Conservation (phyloP, 2,888 invertebrate species). For the Hanleya hanleyi region DNA sequence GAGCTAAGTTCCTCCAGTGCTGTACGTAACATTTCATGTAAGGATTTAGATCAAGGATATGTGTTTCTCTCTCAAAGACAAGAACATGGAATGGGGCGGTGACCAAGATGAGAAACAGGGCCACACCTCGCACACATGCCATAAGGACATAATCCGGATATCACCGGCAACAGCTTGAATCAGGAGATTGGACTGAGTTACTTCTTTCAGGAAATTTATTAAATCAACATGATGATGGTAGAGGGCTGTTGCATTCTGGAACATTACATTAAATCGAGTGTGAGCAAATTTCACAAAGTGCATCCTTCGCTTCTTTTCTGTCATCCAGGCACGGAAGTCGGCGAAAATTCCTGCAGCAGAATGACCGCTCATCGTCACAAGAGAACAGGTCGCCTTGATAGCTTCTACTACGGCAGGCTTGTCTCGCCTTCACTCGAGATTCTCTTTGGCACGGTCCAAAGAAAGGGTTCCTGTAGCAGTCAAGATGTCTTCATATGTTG, state of each 20-base stretch:
- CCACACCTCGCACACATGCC: not conserved
- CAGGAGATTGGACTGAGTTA: not conserved
- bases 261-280: not conserved
- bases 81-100: not conserved
- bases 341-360: not conserved
- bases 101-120: not conserved
- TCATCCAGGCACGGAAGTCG: not conserved
- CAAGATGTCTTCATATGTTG: not conserved
- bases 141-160: not conserved
- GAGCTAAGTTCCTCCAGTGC: not conserved
- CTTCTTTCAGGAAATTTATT: not conserved
- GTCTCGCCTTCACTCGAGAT: not conserved
- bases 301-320: not conserved
- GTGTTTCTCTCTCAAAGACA: not conserved
- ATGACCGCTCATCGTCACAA: not conserved
- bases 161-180: not conserved
- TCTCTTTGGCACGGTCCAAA: not conserved
- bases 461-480: not conserved
- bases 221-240: not conserved
- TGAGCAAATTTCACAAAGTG: constrained; percentile 1
- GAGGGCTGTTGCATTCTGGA: not conserved
- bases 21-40: not conserved
- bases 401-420: not conserved
- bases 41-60: not conserved
- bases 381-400: not conserved